Percentiles rank a stretch among this genome's conserved stretches.
phyloP scores from a whole-genome alignment of 2,113 vertebrate species.

The Okapia johnstoni region DNA sequence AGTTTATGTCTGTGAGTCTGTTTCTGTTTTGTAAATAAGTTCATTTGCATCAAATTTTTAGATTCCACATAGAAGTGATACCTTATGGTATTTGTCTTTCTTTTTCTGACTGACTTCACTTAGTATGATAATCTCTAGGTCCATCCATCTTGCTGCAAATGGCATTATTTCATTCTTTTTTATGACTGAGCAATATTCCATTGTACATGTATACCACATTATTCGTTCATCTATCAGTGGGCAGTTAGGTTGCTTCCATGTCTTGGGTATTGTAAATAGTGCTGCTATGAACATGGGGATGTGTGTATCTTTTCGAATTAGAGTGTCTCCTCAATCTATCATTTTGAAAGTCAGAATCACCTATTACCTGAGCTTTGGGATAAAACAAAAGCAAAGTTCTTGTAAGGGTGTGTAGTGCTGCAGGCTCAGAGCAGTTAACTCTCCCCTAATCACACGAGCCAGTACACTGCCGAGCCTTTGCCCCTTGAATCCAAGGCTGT shows the following conservation, averaged over 20 bases:
- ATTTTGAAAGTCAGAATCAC: not conserved
- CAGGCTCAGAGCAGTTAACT: not conserved
- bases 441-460: not conserved
- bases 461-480: fast-evolving
- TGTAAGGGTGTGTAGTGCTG: not conserved
- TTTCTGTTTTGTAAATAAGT: not conserved
- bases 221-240: not conserved
- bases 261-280: not conserved
- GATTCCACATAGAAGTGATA: not conserved
- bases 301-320: not conserved
- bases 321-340: not conserved
- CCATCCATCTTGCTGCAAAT: not conserved
- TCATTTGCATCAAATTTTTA: not conserved
- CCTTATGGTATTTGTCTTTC: not conserved
- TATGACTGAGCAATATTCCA: not conserved
- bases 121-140: too few relatives aligned
- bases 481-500: fast-evolving
- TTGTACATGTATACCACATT: too few relatives aligned
- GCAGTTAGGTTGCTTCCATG: not conserved
- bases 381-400: not conserved
- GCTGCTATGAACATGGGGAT: not conserved
- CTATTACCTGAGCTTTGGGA: not conserved
- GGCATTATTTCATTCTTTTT: not conserved
- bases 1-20: not conserved
- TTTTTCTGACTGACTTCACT: not conserved